These are phyloP conservation scores for Portevinia maculata DNA, from an alignment of 2,888 invertebrate species.

Conservation along the genomic window DNA sequence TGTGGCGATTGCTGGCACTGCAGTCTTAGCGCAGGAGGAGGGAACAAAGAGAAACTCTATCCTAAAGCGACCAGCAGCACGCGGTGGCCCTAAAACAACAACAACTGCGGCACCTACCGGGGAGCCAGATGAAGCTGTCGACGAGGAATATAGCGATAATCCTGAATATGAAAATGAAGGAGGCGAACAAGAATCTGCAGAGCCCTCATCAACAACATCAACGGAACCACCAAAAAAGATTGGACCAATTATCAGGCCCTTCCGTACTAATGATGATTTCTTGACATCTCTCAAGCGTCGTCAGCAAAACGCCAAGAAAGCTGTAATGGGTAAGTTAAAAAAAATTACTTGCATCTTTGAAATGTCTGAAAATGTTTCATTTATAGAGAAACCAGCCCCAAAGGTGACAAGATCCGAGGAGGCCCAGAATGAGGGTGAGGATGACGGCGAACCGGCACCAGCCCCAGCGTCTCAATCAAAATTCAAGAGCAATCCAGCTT, in stretches of 20 bases:
- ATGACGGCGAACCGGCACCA: slow-evolving; percentile 78
- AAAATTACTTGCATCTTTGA: background rate
- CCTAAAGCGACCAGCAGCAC: slow-evolving; percentile 78
- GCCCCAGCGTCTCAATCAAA: slow-evolving; percentile 77
- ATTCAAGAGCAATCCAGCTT: slow-evolving; percentile 79
- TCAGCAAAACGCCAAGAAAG: slow-evolving; percentile 87
- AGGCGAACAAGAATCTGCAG: slow-evolving; percentile 83
- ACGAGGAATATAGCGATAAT: slow-evolving; percentile 84
- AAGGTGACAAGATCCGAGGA: slow-evolving; percentile 76
- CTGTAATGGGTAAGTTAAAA: slow-evolving; percentile 78
- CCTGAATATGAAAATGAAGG: slow-evolving; percentile 76
- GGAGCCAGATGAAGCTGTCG: slow-evolving; percentile 81
- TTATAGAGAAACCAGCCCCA: slow-evolving; percentile 79
- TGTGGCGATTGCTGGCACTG: slow-evolving; percentile 40
- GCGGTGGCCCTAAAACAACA: slow-evolving; percentile 78
- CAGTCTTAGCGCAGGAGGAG: slow-evolving; percentile 64
- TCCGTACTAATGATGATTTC: slow-evolving; percentile 91
- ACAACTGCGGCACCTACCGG: slow-evolving; percentile 79
- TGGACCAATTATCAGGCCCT: slow-evolving; percentile 88
- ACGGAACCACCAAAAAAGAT: slow-evolving; percentile 88
- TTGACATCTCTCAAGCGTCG: slow-evolving; percentile 89
- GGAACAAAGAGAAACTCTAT: slow-evolving; percentile 55
- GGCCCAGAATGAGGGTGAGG: slow-evolving; percentile 76
- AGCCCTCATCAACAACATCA: slow-evolving; percentile 84
- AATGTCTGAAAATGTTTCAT: background rate